Conservation (phyloP, 2,888 invertebrate genomes). For the Lacanobia oleracea region DNA sequence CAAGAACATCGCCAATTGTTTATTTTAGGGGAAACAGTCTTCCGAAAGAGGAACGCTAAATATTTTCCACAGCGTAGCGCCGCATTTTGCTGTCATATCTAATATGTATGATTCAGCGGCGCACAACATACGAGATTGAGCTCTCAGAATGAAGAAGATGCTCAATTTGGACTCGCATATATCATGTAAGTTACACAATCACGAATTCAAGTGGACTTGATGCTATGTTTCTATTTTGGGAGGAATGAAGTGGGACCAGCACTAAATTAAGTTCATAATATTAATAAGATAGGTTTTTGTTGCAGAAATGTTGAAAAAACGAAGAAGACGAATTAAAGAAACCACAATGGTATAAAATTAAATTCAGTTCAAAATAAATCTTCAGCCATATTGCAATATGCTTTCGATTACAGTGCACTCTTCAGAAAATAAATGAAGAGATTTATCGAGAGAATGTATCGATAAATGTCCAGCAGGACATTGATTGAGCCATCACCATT, state of each 20-base stretch:
- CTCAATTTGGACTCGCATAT: slow-evolving; percentile 37
- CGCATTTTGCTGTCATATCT: slow-evolving; percentile 21
- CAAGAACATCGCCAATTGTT: neutral
- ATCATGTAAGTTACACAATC: slow-evolving; percentile 31
- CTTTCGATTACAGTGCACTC: slow-evolving; percentile 23
- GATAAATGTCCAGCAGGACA: slow-evolving; percentile 43
- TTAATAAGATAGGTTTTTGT: neutral
- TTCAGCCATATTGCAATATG: slow-evolving; percentile 10
- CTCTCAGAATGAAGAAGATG: slow-evolving; percentile 17
- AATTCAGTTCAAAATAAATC: slow-evolving; percentile 10
- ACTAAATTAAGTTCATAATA: neutral
- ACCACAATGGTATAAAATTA: neutral
- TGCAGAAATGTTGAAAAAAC: neutral
- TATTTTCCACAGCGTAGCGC: slow-evolving; percentile 13
- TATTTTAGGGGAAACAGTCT: slow-evolving; percentile 3
- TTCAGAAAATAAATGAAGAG: slow-evolving; percentile 37
- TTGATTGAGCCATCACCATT: slow-evolving; percentile 57
- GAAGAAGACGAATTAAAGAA: neutral
- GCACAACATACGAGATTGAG: slow-evolving; percentile 26
- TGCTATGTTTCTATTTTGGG: slow-evolving; percentile 26
- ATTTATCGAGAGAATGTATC: slow-evolving; percentile 54
- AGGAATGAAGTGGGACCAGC: neutral
- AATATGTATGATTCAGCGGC: slow-evolving; percentile 42
- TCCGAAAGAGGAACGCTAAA: slow-evolving; percentile 5
- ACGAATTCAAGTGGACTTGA: slow-evolving; percentile 13